Evolutionary conservation across 2,797 vertebrate genomes (phyloP), one percentile per base, ranked within the genome.

Genomic region (Limnodromus scolopaceus): DNA sequence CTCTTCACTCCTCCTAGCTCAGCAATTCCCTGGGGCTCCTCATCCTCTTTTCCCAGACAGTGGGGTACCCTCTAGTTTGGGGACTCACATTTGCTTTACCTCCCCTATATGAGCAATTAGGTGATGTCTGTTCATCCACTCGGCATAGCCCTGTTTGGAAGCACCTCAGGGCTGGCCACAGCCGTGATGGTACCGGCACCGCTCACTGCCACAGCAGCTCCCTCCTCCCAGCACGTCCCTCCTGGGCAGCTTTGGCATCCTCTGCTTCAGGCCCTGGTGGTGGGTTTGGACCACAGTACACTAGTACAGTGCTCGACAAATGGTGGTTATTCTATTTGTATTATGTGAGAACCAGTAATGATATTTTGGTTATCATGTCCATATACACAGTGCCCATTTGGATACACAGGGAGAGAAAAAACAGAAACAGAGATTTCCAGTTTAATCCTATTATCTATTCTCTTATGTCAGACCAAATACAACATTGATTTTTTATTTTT

Each of bases 131-230:
- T 58, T 53, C 69, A 32, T 8, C 60, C 53, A 1, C 8, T 6
- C 19, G 51, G 63, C 8, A 1, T 45, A 55, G 53, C 32, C 0
- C 1, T 3, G 20, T 2, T 16, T 16, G 43, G 79, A 84, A 63
- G 66, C 0, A 2, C 6, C 51, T 34, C 48, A 60, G 41, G 82
- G 58, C 65, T 54, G 55, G 76, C 49, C 13, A 23, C 58, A n/a
- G 70, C 2, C 3, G 64, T 5, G 38, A 32, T 6, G 41, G 64
- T 54, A 7, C 28, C 0, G 0, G 36, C 53, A 8, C 30, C 1
- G 0, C 20, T 32, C 3, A 0, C 27, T 13, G 45, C 5, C 81
- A 2, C 65, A 17, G 85, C 82, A 41, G 43, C 79, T 78, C 38
- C 74, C 41, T 86, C 45, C 36, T 68, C 38, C 80, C 3, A 0